Evolutionary conservation across 2,888 invertebrate genomes (phyloP), one percentile per base, ranked within the genome.

Genomic region (Cheilosia variabilis): DNA sequence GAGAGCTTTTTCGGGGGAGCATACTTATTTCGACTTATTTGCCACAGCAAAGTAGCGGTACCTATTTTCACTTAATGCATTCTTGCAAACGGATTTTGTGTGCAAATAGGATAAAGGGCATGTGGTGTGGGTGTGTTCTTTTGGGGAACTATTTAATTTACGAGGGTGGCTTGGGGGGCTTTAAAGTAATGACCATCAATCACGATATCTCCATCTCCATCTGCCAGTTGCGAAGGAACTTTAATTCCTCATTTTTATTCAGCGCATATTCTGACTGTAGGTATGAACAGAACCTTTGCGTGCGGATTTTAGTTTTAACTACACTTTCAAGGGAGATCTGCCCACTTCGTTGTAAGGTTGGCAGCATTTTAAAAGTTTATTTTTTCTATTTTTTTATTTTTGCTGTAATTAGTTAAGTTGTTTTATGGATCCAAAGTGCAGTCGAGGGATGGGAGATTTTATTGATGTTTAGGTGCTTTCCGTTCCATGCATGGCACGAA

Each of bases 111-210:
- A 71, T 71, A 52, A 71, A 60, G 31, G 58, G 37, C 9, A 50
- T 60, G 63, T 47, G 63, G 63, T 60, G 63, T 47, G 63, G 63
- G 57, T 27, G 65, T 15, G 47, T 60, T 34, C 37, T 10, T 58
- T 43, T 31, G 31, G 6, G 37, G 22, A 50, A 41, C 47, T 60
- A 66, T 66, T 80, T 79, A 81, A 81, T 76, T 76, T 43, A 53
- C 66, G 22, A 34, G 43, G 63, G 41, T 27, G 45, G 31, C 3
- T 13, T 52, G 10, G 19, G 24, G 15, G 22, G 58, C 22, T 55
- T 57, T 19, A 53, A 71, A 66, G 31, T 82, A 82, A 82, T 72
- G 71, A 82, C 71, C 82, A 71, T 77, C 77, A 71, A 82, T 77
- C 82, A 82, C 82, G 82, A 71, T 41, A 82, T 77, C 66, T 37